Base-by-base conservation (phyloP, 2,113 vertebrate genomes). In the Tetraodon nigroviridis region DNA sequence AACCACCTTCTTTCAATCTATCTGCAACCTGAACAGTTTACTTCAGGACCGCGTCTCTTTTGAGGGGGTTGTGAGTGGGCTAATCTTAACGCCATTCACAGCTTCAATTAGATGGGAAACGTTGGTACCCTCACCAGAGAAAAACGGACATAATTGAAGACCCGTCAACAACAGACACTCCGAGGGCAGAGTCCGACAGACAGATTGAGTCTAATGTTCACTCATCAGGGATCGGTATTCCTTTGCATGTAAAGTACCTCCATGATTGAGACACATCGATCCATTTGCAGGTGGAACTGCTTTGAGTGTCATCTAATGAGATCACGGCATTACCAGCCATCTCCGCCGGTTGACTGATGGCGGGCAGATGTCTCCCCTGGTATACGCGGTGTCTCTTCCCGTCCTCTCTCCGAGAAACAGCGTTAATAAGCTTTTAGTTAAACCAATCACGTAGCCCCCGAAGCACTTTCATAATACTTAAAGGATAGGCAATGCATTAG, bases 371-470 rank as follows among this genome's bases (percentile, higher is more conserved):
- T 81, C 70, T 71, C 57, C 51, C 18, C 16, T 14, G 53, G 74
- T 73, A 70, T 65, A 73, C 48, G 51, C 72, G 65, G 81, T 79
- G 76, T 61, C 22, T 46, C 52, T 73, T 61, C 61, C 58, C 41
- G 40, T 53, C 55, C 65, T 48, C 40, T 79, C 63, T n/a, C 51
- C 5, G 15, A 68, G 74, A 79, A 75, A 71, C 57, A 68, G 60
- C 58, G 74, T 79, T 87, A 89, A 85, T 84, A 84, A 81, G 75
- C 82, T 87, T 78, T 84, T 80, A 86, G 73, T 88, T 80, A 84
- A 85, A 83, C 84, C 81, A 83, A 81, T 86, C 84, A 87, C 83
- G 61, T 73, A 8, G 47, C 13, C 12, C 21, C 3, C n/a, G 44
- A 69, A 42, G 63, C 64, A 72, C 85, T 82, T 79, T 66, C 86